phyloP scores from a whole-genome alignment of 2,113 vertebrate genomes.

The Nycticorax nycticorax region DNA sequence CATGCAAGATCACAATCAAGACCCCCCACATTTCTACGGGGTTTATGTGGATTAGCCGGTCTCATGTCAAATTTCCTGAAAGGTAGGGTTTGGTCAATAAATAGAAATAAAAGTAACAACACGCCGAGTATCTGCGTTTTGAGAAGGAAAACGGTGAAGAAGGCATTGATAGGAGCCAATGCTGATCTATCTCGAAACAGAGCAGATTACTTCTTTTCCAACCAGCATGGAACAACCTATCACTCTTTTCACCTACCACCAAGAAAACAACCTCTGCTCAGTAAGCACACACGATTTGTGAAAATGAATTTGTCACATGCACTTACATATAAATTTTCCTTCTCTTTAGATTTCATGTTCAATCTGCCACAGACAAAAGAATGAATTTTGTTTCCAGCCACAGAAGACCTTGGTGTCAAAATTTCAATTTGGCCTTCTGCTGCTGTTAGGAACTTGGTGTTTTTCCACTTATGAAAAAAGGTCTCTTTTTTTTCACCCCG shows the following conservation, averaged over 20 bases:
- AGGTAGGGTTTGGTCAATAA: not conserved
- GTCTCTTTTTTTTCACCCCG: not conserved
- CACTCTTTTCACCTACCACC: not conserved
- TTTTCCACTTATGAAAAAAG: not conserved
- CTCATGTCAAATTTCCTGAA: not conserved
- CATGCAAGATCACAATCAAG: not conserved
- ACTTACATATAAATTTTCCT: not conserved
- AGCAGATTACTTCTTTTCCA: not conserved
- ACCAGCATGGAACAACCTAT: not conserved
- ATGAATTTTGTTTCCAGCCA: constrained; percentile 9
- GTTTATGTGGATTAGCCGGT: not conserved
- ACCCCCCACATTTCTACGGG: not conserved
- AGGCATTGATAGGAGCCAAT: not conserved
- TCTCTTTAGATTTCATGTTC: not conserved
- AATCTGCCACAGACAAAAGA: not conserved
- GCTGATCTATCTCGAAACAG: not conserved
- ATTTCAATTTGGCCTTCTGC: not conserved
- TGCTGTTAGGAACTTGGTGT: not conserved
- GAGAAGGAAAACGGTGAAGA: not conserved
- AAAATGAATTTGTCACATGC: not conserved
- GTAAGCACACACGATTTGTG: not conserved
- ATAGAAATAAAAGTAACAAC: not conserved
- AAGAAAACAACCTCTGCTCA: not conserved
- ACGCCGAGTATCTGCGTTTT: rapidly evolving
- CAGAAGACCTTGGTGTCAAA: not conserved